A percentile compares a stretch with the other conserved stretches of the same genome.
These are phyloP conservation scores for Archivesica marissinica DNA, from an alignment of 1,140 invertebrate species.

Conservation along the genomic window DNA sequence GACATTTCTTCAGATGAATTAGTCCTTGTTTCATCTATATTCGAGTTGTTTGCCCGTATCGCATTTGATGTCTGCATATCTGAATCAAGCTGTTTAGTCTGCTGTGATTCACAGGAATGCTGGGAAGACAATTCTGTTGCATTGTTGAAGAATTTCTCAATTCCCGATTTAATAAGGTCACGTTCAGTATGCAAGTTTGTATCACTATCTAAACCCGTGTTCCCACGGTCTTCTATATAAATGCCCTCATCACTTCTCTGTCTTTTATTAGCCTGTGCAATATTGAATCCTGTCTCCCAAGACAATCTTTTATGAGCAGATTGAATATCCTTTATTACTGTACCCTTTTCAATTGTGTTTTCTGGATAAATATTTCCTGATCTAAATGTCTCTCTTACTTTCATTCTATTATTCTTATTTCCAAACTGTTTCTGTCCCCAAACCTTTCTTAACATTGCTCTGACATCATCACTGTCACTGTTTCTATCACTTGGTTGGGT, in stretches of 20 bases:
- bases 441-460: constrained; percentile 54
- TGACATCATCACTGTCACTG: constrained; percentile 41
- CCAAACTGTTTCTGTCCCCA: constrained; percentile 59
- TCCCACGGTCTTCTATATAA: background rate
- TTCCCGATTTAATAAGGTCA: background rate
- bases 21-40: background rate
- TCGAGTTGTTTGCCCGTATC: constrained; percentile 34
- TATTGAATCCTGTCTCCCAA: background rate
- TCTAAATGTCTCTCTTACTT: background rate
- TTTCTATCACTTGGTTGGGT: background rate
- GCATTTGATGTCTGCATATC: background rate
- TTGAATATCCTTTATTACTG: background rate
- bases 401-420: background rate
- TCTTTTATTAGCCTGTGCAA: background rate
- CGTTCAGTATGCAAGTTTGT: background rate
- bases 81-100: constrained; percentile 2
- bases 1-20: constrained; percentile 23
- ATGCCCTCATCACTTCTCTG: background rate
- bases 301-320: background rate
- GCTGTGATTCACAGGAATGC: background rate
- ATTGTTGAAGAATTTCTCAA: constrained; percentile 54
- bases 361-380: background rate
- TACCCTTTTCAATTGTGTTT: background rate
- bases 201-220: background rate
- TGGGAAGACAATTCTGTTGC: background rate